phyloP scores from a whole-genome alignment of 2,113 vertebrate species.

The Pterocles burchelli region DNA sequence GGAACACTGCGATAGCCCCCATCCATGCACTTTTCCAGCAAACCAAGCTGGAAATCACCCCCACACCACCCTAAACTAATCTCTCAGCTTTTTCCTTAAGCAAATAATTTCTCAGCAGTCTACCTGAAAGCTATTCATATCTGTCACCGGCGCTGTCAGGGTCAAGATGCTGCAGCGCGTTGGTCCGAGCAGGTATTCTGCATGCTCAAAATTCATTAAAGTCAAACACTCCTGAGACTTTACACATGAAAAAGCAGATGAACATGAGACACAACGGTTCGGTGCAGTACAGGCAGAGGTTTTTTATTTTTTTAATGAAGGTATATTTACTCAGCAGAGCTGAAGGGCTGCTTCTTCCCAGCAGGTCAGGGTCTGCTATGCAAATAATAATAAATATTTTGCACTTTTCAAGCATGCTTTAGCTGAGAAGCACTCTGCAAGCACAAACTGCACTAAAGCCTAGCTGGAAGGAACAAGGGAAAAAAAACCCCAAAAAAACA shows the following conservation, averaged over 20 bases:
- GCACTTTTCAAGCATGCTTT: slow-evolving; percentile 40
- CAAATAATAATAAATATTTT: slow-evolving; percentile 64
- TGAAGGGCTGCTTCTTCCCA: slow-evolving; percentile 54
- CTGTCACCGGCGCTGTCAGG: not conserved
- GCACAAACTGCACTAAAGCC: not conserved
- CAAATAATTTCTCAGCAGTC: not conserved
- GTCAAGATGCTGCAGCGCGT: not conserved
- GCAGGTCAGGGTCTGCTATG: slow-evolving; percentile 58
- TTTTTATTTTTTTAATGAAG: slow-evolving; percentile 50
- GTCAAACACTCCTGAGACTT: slow-evolving; percentile 22
- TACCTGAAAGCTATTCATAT: not conserved
- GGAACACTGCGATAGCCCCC: not conserved
- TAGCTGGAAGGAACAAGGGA: not conserved
- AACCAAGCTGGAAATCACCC: not conserved
- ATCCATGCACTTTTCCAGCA: rapidly evolving
- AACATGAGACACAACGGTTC: not conserved
- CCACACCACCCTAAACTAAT: rapidly evolving
- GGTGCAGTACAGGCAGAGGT: not conserved
- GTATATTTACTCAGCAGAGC: slow-evolving; percentile 52
- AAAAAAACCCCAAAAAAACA: not conserved
- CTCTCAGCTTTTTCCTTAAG: not conserved
- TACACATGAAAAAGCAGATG: slow-evolving; percentile 28
- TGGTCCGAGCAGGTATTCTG: not conserved
- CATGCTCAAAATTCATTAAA: slow-evolving; percentile 44
- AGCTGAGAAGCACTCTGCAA: not conserved